phyloP scores from a whole-genome alignment of 1,140 invertebrate species.

The Notospermus geniculatus region DNA sequence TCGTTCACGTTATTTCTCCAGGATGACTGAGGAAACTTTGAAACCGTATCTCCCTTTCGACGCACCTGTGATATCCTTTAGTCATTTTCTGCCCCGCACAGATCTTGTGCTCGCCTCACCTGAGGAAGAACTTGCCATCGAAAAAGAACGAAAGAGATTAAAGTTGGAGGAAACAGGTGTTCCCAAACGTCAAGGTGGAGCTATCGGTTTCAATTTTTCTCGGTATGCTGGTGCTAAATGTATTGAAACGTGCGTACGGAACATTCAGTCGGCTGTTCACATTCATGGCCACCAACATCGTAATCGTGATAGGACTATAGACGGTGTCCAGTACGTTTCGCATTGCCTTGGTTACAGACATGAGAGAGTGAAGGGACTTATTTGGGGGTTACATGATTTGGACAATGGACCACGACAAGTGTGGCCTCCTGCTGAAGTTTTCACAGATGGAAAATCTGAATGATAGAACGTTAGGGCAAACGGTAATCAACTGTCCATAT shows the following conservation, averaged over 20 bases:
- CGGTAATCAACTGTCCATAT: too few relatives aligned
- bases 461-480: too few relatives aligned
- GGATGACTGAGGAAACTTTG: constrained; percentile 11
- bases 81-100: constrained; percentile 21
- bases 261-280: constrained; percentile 18
- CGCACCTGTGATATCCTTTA: constrained; percentile 23
- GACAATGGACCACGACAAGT: constrained; percentile 18
- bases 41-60: constrained; percentile 9
- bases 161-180: constrained; percentile 1
- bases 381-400: constrained; percentile 23
- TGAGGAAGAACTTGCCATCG: constrained; percentile 7
- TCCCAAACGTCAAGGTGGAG: not conserved
- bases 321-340: constrained; percentile 23
- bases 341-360: constrained; percentile 22
- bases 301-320: constrained; percentile 21
- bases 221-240: constrained; percentile 19
- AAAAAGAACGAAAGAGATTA: constrained; percentile 11
- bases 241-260: constrained; percentile 20
- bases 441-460: too few relatives aligned
- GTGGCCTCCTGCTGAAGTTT: constrained; percentile 12
- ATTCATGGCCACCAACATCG: constrained; percentile 27
- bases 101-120: constrained; percentile 13
- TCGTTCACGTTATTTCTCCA: constrained; percentile 19
- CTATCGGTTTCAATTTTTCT: constrained; percentile 22
- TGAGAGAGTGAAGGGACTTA: constrained; percentile 20